A percentile compares a stretch with the other conserved stretches of the same genome.
phyloP scores from a whole-genome alignment of 2,888 invertebrate genomes.

The Campoplex nolae region DNA sequence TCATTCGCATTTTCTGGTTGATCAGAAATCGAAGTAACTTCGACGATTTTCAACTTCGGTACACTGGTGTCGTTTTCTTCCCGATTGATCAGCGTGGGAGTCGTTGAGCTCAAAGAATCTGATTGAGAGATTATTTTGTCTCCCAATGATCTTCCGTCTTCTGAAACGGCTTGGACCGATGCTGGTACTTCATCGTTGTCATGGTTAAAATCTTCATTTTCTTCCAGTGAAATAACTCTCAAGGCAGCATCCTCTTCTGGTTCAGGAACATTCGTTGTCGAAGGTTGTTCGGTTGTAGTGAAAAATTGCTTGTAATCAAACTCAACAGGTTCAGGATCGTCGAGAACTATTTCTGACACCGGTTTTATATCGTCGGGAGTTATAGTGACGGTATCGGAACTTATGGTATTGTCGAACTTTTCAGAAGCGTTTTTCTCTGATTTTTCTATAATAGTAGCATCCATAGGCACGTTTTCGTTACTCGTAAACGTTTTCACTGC shows the following conservation, averaged over 20 bases:
- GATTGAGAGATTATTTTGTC: slow-evolving; percentile 23
- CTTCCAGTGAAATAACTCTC: slow-evolving; percentile 79
- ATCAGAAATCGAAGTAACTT: slow-evolving; percentile 67
- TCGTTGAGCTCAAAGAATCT: slow-evolving; percentile 39
- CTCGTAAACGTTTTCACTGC: slow-evolving; percentile 1
- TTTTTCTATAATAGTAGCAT: slow-evolving; percentile 49
- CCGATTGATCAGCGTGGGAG: slow-evolving; percentile 36
- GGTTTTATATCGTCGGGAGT: slow-evolving; percentile 79
- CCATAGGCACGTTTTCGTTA: slow-evolving; percentile 41
- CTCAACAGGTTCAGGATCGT: slow-evolving; percentile 75
- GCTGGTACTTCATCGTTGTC: slow-evolving; percentile 33
- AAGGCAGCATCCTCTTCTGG: slow-evolving; percentile 76
- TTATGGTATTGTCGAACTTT: slow-evolving; percentile 23
- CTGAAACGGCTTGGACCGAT: slow-evolving; percentile 41
- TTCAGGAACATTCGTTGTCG: slow-evolving; percentile 52
- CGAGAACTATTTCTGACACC: slow-evolving; percentile 79
- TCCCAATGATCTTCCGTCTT: slow-evolving; percentile 27
- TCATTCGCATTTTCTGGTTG: slow-evolving; percentile 50
- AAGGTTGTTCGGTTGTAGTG: slow-evolving; percentile 72
- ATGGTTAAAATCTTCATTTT: slow-evolving; percentile 66
- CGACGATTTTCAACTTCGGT: slow-evolving; percentile 71
- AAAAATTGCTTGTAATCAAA: slow-evolving; percentile 77
- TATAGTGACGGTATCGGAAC: slow-evolving; percentile 33
- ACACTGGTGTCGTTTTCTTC: slow-evolving; percentile 67
- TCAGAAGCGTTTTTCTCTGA: slow-evolving; percentile 29